Evolutionary conservation across 2,113 vertebrate species (phyloP), one percentile per base, ranked within the genome.

Genomic region (Tangachromis dhanisi): DNA sequence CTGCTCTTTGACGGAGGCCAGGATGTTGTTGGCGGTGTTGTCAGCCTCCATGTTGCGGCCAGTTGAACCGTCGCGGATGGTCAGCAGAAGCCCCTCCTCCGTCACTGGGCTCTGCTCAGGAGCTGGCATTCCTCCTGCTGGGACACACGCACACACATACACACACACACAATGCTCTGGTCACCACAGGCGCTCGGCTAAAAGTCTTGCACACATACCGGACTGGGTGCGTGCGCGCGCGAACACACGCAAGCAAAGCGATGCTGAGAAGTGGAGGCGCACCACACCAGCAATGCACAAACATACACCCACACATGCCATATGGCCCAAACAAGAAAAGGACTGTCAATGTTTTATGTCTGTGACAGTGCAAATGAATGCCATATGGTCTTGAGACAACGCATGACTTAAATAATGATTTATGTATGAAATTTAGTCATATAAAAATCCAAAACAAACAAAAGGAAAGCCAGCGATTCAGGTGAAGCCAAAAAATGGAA

Each of bases 1-100:
- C 98, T 99, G 98, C 93, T 99, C 98, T 97, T 99, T 99, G 33
- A 99, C 98, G 7, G 98, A 99, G 90, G 98, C 98, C 92, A 99
- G 94, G 95, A 99, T 98, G 96, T 98, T 98, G 35, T 97, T 99
- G 94, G 98, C 98, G 71, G 98, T 98, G 80, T 96, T 97, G 94
- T 99, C 98, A 19, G 97, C 87, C 95, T 98, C 97, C 98, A 98
- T 97, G 96, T 95, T 79, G 96, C 96, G 95, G 96, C 96, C 90
- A 93, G 94, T 89, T 95, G 96, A 92, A 91, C 68, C 90, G 93
- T 98, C 95, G 94, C 96, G 97, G 5, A 95, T 84, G 91, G 96
- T 96, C 94, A 97, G 97, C 4, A 94, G 96, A 94, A 97, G 97
- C 91, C 97, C 97, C 95, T 99, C 98, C 95, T 98, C 98, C 97